Conservation (phyloP, 2,888 invertebrate genomes). For the Leptogaster cylindrica region DNA sequence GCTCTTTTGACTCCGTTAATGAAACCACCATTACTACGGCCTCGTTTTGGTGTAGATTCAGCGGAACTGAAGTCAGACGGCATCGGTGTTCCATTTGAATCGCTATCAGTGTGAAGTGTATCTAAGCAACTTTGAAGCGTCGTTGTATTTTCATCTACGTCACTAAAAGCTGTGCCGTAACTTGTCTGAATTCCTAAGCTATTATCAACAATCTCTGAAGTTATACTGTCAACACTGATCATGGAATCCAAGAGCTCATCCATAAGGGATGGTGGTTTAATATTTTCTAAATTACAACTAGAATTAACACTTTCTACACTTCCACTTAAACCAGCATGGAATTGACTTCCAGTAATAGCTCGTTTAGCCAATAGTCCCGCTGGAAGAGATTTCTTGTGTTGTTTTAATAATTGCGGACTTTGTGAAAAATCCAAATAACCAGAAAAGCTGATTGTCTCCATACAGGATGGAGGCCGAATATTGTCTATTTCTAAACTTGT, state of each 20-base stretch:
- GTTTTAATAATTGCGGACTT: conserved; percentile 58
- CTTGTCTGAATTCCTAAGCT: conserved; percentile 59
- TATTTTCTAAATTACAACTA: conserved; percentile 75
- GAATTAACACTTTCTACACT: conserved; percentile 70
- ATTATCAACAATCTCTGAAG: conserved; percentile 75
- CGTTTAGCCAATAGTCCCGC: conserved; percentile 74
- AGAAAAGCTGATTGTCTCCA: conserved; percentile 70
- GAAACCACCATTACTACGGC: conserved; percentile 51
- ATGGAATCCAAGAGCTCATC: conserved; percentile 79
- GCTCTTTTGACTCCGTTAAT: conserved; percentile 52
- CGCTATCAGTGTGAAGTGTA: conserved; percentile 60
- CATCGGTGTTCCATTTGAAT: conserved; percentile 66
- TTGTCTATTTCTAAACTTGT: conserved; percentile 76
- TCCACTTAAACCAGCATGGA: conserved; percentile 61
- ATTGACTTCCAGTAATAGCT: conserved; percentile 67
- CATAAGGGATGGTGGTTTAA: conserved; percentile 84
- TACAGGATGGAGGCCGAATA: conserved; percentile 77
- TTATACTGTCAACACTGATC: conserved; percentile 83
- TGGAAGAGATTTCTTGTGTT: conserved; percentile 74
- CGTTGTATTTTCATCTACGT: conserved; percentile 67
- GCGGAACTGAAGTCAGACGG: conserved; percentile 77
- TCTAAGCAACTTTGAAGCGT: conserved; percentile 67
- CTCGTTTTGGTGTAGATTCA: conserved; percentile 77
- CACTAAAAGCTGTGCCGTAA: conserved; percentile 65
- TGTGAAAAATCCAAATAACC: conserved; percentile 64